Evolutionary conservation across 1,140 invertebrate genomes (phyloP).

Genomic region (Solenopsis fugax): DNA sequence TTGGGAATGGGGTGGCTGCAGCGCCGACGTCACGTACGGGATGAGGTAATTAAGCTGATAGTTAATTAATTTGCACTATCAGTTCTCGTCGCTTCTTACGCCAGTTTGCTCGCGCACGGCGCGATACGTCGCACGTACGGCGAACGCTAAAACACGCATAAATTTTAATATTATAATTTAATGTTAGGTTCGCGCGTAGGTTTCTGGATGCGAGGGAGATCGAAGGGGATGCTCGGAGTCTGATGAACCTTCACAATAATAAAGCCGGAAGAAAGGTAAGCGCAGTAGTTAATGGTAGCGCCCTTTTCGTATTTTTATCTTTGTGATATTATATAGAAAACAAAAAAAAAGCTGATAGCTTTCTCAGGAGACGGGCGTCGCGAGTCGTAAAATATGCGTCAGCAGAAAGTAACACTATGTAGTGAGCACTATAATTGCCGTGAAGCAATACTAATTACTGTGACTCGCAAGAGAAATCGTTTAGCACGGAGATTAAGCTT

Average conservation of each 20-base stretch:
- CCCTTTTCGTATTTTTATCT: not conserved
- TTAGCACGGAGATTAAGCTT: slow-evolving; percentile 44
- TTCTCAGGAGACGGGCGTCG: not conserved
- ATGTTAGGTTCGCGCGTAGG: slow-evolving; percentile 89
- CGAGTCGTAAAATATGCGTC: not conserved
- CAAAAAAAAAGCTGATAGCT: not conserved
- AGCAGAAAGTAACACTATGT: slow-evolving; percentile 20
- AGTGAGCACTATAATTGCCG: slow-evolving; percentile 50
- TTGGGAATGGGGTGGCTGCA: slow-evolving; percentile 96
- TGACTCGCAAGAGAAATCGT: slow-evolving; percentile 45
- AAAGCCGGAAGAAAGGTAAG: slow-evolving; percentile 96
- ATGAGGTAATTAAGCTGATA: slow-evolving; percentile 86
- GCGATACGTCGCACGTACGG: slow-evolving; percentile 32
- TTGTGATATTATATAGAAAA: not conserved
- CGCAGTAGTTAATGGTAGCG: slow-evolving; percentile 38
- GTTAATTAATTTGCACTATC: slow-evolving; percentile 62
- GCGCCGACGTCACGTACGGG: slow-evolving; percentile 92
- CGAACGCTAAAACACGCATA: slow-evolving; percentile 66
- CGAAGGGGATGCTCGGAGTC: slow-evolving; percentile 93
- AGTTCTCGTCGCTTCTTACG: slow-evolving; percentile 11
- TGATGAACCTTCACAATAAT: slow-evolving; percentile 99
- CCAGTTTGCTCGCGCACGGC: slow-evolving; percentile 23
- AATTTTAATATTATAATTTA: slow-evolving; percentile 79
- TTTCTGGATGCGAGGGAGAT: slow-evolving; percentile 95
- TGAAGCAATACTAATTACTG: slow-evolving; percentile 55